Base-by-base conservation (phyloP, 2,888 invertebrate genomes). In the Cerastoderma edule region DNA sequence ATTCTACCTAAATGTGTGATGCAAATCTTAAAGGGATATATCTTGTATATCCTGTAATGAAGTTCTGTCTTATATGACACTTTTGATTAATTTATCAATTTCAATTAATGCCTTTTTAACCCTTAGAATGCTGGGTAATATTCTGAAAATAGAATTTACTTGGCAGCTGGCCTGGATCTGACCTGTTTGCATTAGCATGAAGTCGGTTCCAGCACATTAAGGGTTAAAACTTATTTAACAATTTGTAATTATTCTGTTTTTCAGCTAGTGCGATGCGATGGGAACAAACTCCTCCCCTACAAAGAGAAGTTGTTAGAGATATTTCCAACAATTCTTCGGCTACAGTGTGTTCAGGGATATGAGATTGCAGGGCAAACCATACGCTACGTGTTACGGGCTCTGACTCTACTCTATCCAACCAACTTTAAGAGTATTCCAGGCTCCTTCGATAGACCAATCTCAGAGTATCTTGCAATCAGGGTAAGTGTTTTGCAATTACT, bases 381-480 rank as follows among this genome's bases (percentile, higher is more conserved):
- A 4, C 94, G 94, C 67, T 93, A 95, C 93, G 95, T 86, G 89
- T 93, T 81, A 94, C 95, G 67, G 88, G 89, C 93, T 19, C 86
- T 97, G 32, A 95, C 95, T 0, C 94, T 93, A 28, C 93, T 95
- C 1, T 94, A 95, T 80, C 94, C 96, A 16, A 93, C 94, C 53
- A 95, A 96, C 89, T 94, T 95, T 93, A 93, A 94, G 84, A 95
- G 95, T 89, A 94, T 94, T 0, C 92, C 94, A 0, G 93, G 94
- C 27, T 94, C 95, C 78, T 95, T 95, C 86, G 95, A 95, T 27
- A 93, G 94, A 48, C 95, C 95, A 0, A 94, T 96, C 0, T 94
- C 95, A 73, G 95, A 96, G 72, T 95, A 95, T 93, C 93, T 96
- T 56, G 95, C 96, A 13, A 94, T 97, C 67, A 90, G 94, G 92